Percentiles rank a stretch among this genome's conserved stretches.
phyloP scores from a whole-genome alignment of 2,888 invertebrate genomes.

The Chrysolina americana region DNA sequence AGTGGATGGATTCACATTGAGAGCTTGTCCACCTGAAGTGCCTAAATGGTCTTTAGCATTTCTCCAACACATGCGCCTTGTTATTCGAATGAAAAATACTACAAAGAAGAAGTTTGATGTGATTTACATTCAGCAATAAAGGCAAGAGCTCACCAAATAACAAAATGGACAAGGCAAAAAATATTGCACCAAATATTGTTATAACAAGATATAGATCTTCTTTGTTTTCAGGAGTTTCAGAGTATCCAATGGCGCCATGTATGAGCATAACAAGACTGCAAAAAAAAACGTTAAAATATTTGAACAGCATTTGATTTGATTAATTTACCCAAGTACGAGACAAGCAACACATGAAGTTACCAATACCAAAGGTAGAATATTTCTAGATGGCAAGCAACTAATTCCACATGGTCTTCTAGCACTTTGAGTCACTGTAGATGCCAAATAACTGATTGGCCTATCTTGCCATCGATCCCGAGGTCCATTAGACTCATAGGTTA shows the following conservation, averaged over 20 bases:
- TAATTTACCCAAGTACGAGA: constrained; percentile 63
- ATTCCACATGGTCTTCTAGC: constrained; percentile 74
- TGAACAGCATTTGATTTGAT: neutral
- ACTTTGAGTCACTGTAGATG: constrained; percentile 71
- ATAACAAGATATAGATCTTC: constrained; percentile 69
- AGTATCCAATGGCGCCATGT: constrained; percentile 76
- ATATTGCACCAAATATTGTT: constrained; percentile 76
- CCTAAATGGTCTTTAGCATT: constrained; percentile 69
- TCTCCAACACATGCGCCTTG: constrained; percentile 66
- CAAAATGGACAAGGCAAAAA: constrained; percentile 75
- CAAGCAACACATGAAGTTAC: constrained; percentile 64
- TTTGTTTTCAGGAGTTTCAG: constrained; percentile 66
- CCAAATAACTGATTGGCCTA: constrained; percentile 67
- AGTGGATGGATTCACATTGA: constrained; percentile 82
- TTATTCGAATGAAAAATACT: constrained; percentile 66
- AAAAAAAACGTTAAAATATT: constrained; percentile 25
- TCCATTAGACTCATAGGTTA: constrained; percentile 76
- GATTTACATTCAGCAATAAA: neutral
- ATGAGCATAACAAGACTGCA: constrained; percentile 76
- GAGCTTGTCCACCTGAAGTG: constrained; percentile 72
- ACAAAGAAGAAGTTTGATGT: neutral
- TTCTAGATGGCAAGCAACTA: constrained; percentile 65
- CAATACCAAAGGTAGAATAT: constrained; percentile 63
- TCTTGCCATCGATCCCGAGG: constrained; percentile 66
- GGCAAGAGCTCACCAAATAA: constrained; percentile 72